Conservation (phyloP, 2,797 vertebrate genomes). For the Adelosebastes latens region DNA sequence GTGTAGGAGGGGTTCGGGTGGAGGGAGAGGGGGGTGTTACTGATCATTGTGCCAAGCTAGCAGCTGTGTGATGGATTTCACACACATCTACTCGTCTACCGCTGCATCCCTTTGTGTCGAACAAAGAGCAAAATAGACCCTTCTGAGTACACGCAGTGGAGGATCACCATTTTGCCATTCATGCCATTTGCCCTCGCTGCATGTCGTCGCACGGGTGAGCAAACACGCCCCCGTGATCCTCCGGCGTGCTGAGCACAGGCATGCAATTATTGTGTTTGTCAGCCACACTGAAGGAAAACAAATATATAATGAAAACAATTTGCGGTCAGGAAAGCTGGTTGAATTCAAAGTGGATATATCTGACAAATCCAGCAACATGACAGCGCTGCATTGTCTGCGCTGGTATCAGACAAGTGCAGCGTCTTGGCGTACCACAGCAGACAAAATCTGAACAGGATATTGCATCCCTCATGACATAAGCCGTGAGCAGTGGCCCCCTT, state of each 20-base stretch:
- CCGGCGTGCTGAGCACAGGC: slow-evolving; percentile 24
- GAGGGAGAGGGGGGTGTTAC: not conserved
- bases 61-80: slow-evolving; percentile 74
- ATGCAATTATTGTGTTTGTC: slow-evolving; percentile 58
- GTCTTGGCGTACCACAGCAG: slow-evolving; percentile 14
- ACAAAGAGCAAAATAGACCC: slow-evolving; percentile 49
- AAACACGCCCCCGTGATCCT: slow-evolving; percentile 53
- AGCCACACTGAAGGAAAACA: slow-evolving; percentile 10
- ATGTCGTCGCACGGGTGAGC: slow-evolving; percentile 43
- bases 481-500: slow-evolving; percentile 10
- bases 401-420: slow-evolving; percentile 51
- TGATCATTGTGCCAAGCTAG: slow-evolving; percentile 55
- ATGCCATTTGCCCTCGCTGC: slow-evolving; percentile 50
- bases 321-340: not conserved
- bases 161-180: slow-evolving; percentile 44
- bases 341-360: slow-evolving; percentile 12
- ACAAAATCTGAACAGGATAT: slow-evolving; percentile 55
- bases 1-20: slow-evolving; percentile 43
- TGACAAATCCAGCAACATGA: slow-evolving; percentile 26
- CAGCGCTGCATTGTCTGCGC: slow-evolving; percentile 28
- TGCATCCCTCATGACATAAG: slow-evolving; percentile 56
- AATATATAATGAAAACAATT: not conserved
- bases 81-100: slow-evolving; percentile 46
- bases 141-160: slow-evolving; percentile 27
- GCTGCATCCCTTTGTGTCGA: slow-evolving; percentile 44